Evolutionary conservation across 2,113 vertebrate species (phyloP).

Genomic region (Polypterus bichir): DNA sequence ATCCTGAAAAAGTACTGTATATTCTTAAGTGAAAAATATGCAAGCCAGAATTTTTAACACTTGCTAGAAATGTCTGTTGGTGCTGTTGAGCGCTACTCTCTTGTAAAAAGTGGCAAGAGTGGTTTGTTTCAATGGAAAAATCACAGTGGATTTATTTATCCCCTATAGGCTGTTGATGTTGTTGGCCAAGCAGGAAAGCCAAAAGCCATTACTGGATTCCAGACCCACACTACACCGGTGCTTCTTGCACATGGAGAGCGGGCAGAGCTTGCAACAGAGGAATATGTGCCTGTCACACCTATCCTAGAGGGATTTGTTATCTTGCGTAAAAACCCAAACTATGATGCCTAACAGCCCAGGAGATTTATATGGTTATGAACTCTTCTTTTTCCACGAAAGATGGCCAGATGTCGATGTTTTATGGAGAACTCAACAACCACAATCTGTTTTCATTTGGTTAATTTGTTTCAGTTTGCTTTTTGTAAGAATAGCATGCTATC

Average conservation of each 20-base stretch:
- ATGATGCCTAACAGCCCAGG: slow-evolving; percentile 52
- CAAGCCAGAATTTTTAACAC: too few species aligned
- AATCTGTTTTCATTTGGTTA: too few species aligned
- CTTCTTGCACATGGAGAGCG: slow-evolving; percentile 86
- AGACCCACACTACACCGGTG: slow-evolving; percentile 96
- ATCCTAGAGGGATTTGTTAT: slow-evolving; percentile 96
- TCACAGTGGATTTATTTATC: neutral
- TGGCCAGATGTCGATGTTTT: too few species aligned
- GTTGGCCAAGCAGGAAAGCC: slow-evolving; percentile 95
- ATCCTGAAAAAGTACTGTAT: too few species aligned
- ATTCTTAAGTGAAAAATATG: too few species aligned
- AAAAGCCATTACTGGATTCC: slow-evolving; percentile 96
- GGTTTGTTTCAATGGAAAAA: neutral
- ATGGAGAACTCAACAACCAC: too few species aligned
- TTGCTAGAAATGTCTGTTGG: neutral
- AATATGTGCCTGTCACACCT: slow-evolving; percentile 83
- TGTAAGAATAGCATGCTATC: slow-evolving; percentile 36
- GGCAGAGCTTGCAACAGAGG: slow-evolving; percentile 91
- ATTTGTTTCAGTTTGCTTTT: slow-evolving; percentile 16
- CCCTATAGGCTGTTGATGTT: slow-evolving; percentile 80
- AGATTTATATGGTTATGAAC: neutral
- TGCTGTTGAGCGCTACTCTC: neutral
- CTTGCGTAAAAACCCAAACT: slow-evolving; percentile 93
- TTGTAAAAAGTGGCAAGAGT: neutral
- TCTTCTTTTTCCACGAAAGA: neutral